phyloP scores from a whole-genome alignment of 2,113 vertebrate species.

The Tonatia bakeri region DNA sequence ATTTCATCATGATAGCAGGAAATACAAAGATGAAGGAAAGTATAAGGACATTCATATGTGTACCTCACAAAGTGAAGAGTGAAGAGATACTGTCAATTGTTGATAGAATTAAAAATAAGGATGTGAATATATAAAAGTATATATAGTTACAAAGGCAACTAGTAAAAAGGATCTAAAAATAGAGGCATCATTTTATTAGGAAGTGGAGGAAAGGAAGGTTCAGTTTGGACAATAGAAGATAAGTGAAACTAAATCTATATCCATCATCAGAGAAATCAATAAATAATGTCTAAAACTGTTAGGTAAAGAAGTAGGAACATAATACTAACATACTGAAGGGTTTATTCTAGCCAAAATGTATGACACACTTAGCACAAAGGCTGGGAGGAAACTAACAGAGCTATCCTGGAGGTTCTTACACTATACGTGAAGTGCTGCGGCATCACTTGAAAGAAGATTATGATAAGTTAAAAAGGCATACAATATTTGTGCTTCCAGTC shows the following conservation, averaged over 20 bases:
- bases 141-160: not conserved
- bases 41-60: not conserved
- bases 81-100: not conserved
- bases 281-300: not conserved
- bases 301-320: not conserved
- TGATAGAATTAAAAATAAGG: not conserved
- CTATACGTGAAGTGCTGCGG: not conserved
- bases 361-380: not conserved
- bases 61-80: not conserved
- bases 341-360: not conserved
- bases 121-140: not conserved
- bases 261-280: not conserved
- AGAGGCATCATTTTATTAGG: not conserved
- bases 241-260: not conserved
- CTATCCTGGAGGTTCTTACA: not conserved
- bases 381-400: no score
- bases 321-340: not conserved
- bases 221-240: not conserved
- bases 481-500: not conserved
- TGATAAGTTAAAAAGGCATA: not conserved
- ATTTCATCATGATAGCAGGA: not conserved
- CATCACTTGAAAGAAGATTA: not conserved
- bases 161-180: conserved; percentile 13
- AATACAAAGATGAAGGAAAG: not conserved
- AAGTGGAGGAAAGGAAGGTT: not conserved